These are phyloP conservation scores for Seriola aureovittata DNA, from an alignment of 2,113 vertebrate genomes.

Conservation along the genomic window DNA sequence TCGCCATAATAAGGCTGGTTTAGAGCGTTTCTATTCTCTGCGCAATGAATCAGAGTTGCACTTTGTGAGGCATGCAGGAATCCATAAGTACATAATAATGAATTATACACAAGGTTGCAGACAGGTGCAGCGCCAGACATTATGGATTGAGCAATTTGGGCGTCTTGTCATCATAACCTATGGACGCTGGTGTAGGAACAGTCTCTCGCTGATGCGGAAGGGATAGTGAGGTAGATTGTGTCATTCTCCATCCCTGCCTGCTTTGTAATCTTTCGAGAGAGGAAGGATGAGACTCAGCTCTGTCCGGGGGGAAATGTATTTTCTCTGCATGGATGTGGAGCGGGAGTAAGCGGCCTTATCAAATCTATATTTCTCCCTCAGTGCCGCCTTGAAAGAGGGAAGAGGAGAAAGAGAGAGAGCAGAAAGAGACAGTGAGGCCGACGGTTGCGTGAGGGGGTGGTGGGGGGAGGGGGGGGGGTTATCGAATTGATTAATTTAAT, in stretches of 20 bases:
- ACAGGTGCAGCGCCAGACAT: slow-evolving; percentile 40
- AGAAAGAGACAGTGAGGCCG: slow-evolving; percentile 9
- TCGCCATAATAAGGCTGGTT: slow-evolving; percentile 59
- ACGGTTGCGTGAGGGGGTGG: background rate
- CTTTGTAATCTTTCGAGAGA: slow-evolving; percentile 61
- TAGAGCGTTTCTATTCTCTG: slow-evolving; percentile 47
- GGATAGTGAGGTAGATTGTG: slow-evolving; percentile 39
- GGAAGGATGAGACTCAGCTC: slow-evolving; percentile 48
- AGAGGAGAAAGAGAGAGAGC: background rate
- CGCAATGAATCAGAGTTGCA: slow-evolving; percentile 62
- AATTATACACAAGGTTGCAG: slow-evolving; percentile 62
- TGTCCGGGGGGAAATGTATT: slow-evolving; percentile 63
- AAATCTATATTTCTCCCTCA: slow-evolving; percentile 69
- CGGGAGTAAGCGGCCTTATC: slow-evolving; percentile 50
- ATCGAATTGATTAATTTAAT: slow-evolving; percentile 65
- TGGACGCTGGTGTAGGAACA: slow-evolving; percentile 16
- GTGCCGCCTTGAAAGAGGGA: slow-evolving; percentile 34
- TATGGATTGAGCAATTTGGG: slow-evolving; percentile 63
- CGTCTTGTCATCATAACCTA: slow-evolving; percentile 56
- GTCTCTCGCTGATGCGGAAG: slow-evolving; percentile 18
- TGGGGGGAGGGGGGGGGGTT: background rate
- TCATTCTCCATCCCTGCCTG: slow-evolving; percentile 34
- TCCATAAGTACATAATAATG: slow-evolving; percentile 69
- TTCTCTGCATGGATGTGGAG: slow-evolving; percentile 53
- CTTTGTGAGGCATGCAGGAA: slow-evolving; percentile 54